phyloP scores from a whole-genome alignment of 2,797 vertebrate genomes.

The Pseudomugil tenellus region DNA sequence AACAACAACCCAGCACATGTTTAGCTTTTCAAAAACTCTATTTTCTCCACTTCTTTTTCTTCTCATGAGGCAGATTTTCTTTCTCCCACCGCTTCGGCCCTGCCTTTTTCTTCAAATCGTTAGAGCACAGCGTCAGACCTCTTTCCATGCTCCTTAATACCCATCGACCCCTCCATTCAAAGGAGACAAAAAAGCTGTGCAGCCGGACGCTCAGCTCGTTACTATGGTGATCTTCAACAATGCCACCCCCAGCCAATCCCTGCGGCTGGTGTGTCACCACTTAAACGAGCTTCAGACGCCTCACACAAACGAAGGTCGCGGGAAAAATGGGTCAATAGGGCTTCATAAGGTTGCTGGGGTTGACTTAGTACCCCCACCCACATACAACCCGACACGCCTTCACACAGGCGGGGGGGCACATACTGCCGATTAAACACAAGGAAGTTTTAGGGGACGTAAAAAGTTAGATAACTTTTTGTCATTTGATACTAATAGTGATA shows the following conservation, averaged over 20 bases:
- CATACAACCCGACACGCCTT: slow-evolving; percentile 18
- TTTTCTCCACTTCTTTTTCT: not conserved
- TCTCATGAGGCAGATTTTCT: not conserved
- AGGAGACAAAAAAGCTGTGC: slow-evolving; percentile 72
- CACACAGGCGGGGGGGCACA: not conserved
- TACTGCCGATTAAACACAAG: slow-evolving; percentile 21
- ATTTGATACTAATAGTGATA: not conserved
- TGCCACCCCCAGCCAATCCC: slow-evolving; percentile 67
- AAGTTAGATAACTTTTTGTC: not conserved
- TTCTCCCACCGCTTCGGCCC: not conserved
- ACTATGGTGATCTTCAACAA: slow-evolving; percentile 81
- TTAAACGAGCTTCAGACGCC: slow-evolving; percentile 71
- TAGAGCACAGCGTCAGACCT: slow-evolving; percentile 34
- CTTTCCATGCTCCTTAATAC: slow-evolving; percentile 61
- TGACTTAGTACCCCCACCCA: slow-evolving; percentile 1
- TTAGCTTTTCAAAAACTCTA: not conserved
- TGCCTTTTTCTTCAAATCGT: slow-evolving; percentile 33
- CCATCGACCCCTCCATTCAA: slow-evolving; percentile 68
- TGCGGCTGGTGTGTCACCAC: slow-evolving; percentile 35
- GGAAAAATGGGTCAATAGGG: slow-evolving; percentile 75
- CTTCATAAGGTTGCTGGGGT: slow-evolving; percentile 63
- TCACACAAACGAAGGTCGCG: slow-evolving; percentile 66
- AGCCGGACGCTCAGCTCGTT: slow-evolving; percentile 71
- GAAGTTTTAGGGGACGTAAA: not conserved
- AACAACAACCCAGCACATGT: not conserved